Percentiles rank a stretch among this genome's conserved stretches.
phyloP scores from a whole-genome alignment of 2,113 vertebrate species.

The Mustelus asterias region DNA sequence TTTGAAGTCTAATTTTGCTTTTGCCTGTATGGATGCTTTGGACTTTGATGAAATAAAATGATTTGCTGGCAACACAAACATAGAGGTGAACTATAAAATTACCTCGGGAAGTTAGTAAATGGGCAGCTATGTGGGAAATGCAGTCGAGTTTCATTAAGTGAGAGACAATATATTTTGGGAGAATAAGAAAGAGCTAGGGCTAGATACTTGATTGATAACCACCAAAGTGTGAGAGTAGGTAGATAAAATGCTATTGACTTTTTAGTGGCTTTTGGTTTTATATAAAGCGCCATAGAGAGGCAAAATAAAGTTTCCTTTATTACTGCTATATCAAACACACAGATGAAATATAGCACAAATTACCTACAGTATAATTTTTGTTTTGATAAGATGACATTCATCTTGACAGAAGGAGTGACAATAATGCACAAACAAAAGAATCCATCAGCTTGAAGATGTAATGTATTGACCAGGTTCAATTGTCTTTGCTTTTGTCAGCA shows the following conservation, averaged over 20 bases:
- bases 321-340: neutral
- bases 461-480: neutral
- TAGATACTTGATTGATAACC: neutral
- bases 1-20: neutral
- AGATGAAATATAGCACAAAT: neutral
- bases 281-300: neutral
- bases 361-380: neutral
- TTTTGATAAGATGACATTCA: neutral
- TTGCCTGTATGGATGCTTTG: neutral
- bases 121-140: neutral
- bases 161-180: neutral
- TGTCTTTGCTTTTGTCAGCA: neutral
- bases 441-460: neutral
- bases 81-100: neutral
- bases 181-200: neutral
- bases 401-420: neutral
- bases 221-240: neutral
- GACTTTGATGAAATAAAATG: neutral
- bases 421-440: neutral
- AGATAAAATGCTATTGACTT: neutral
- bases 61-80: neutral
- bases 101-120: neutral
- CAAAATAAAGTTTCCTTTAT: neutral
- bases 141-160: neutral
- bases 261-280: neutral